These are phyloP conservation scores for Enteromius anoplus DNA, from an alignment of 2,797 vertebrate genomes.

Conservation along the genomic window DNA sequence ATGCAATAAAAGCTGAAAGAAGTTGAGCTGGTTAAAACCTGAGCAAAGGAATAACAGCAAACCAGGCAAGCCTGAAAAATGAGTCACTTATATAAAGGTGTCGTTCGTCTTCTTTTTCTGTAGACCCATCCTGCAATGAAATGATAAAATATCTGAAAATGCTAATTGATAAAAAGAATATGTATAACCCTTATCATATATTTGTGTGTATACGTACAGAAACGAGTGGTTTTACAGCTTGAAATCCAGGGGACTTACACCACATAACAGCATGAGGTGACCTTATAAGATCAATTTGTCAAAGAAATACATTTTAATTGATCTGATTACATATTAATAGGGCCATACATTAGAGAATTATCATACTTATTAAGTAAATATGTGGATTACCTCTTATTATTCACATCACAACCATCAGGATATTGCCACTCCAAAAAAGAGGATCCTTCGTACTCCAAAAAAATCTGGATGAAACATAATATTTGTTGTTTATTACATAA, in stretches of 20 bases:
- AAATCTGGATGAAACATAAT: background rate
- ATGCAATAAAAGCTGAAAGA: constrained; percentile 8
- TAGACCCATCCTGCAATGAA: constrained; percentile 3
- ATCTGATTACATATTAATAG: background rate
- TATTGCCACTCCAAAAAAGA: constrained; percentile 36
- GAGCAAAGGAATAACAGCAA: constrained; percentile 36
- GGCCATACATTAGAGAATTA: background rate
- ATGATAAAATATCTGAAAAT: background rate
- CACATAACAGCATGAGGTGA: constrained; percentile 7
- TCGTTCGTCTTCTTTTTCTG: constrained; percentile 28
- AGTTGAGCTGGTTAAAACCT: constrained; percentile 33
- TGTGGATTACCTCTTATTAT: constrained; percentile 13
- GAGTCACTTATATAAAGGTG: constrained; percentile 34
- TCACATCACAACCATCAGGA: constrained; percentile 15
- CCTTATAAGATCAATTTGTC: background rate
- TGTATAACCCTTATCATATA: background rate
- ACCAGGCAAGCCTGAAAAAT: constrained; percentile 43
- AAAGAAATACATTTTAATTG: background rate
- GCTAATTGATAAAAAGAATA: background rate
- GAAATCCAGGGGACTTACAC: constrained; percentile 20
- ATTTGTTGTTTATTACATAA: background rate
- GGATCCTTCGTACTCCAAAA: constrained; percentile 29
- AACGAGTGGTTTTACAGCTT: constrained; percentile 4
- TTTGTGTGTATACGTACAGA: background rate
- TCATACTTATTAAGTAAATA: background rate